Evolutionary conservation across 2,113 vertebrate genomes (phyloP), one percentile per base, ranked within the genome.

Genomic region (Neolamprologus fasciatus): DNA sequence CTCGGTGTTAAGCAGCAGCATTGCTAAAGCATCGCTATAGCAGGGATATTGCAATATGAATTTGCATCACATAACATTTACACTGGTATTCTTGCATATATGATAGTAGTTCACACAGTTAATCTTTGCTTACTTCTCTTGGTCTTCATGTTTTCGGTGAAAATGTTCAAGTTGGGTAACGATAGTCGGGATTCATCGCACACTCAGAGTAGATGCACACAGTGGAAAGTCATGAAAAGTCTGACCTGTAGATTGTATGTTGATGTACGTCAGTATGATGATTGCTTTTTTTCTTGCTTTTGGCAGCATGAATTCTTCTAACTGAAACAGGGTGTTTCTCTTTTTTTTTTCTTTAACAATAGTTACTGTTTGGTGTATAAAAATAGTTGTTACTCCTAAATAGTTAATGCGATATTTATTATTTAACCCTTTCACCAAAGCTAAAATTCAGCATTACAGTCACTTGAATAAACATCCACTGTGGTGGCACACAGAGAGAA

Each of bases 401-500:
- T 21, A 68, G 63, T 68, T 21, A 40, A 68, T 40, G 63, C 2
- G 1, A 40, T 40, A 40, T 66, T 37, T 66, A 37, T 35, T 63
- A 63, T 63, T 63, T 63, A 63, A 63, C 58, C 31, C 9, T 35
- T n/a, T n/a, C 17, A 63, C 31, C 31, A 63, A 63, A 63, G 58
- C 31, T 63, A 63, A 35, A 63, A 63, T 35, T 1, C 58, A 2
- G 12, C 35, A 40, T 5, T 68, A 21, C 7, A 40, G 35, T 40
- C 63, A 68, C n/a, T 14, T 40, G n/a, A 68, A 21, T 68, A 40
- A 6, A 40, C 11, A 23, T 68, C 35, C 63, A 23, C 35, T 68
- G 4, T 23, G 35, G 7, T 14, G 11, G 11, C 35, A 40, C n/a
- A 21, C 0, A 1, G 11, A 68, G 17, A 35, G 31, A n/a, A 35